phyloP scores from a whole-genome alignment of 2,888 invertebrate genomes.

The Teleogryllus oceanicus region DNA sequence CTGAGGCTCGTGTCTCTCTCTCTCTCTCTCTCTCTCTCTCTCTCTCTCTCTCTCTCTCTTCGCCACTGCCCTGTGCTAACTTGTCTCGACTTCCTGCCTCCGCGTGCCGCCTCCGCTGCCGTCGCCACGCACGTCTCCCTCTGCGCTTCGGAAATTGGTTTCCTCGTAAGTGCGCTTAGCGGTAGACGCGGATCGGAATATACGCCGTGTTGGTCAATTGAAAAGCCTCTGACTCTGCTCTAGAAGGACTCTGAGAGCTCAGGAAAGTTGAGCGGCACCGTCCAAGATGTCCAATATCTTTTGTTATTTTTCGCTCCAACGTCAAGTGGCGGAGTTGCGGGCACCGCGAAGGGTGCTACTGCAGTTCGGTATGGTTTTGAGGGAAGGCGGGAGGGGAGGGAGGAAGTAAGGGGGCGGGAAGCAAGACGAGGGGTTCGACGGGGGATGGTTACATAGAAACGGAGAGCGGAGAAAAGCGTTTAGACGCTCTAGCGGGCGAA shows the following conservation, averaged over 20 bases:
- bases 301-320: background rate
- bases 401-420: background rate
- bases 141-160: background rate
- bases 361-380: background rate
- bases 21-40: background rate
- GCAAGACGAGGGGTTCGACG: too few species aligned
- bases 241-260: background rate
- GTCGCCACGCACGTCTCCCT: background rate
- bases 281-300: background rate
- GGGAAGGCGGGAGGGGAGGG: background rate
- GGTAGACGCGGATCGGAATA: background rate
- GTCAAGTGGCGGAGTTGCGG: constrained; percentile 3
- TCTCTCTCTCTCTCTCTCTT: background rate
- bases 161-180: background rate
- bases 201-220: background rate
- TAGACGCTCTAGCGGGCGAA: too few species aligned
- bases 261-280: background rate
- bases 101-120: background rate
- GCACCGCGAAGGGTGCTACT: background rate
- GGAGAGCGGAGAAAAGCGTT: too few species aligned
- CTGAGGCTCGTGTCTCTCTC: background rate
- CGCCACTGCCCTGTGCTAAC: too few species aligned
- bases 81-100: background rate
- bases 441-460: too few species aligned
- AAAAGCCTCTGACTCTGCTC: background rate